Base-by-base conservation (phyloP, 2,797 vertebrate genomes). In the Chaetodon trifasciatus region DNA sequence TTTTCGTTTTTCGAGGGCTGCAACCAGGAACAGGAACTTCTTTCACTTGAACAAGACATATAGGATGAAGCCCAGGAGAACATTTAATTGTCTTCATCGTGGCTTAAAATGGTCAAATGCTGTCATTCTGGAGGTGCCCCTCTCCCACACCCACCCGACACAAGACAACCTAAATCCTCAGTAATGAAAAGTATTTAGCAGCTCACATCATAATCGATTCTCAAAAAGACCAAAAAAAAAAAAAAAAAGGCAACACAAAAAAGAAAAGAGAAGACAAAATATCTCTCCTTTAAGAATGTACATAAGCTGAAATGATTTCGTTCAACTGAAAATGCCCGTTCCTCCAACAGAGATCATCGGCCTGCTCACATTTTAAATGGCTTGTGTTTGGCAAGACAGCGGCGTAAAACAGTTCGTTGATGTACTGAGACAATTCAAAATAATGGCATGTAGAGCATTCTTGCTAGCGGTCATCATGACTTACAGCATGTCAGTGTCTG, bases 161-260 rank as follows among this genome's bases (percentile, higher is more conserved):
- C 28, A 80, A 74, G 40, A 68, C 66, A 61, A 50, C 83, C 85
- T 88, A 72, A 76, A 84, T 86, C 88, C 78, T 81, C 86, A 89
- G 92, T 90, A 92, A 92, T 92, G 88, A 94, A 93, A 87, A 88
- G 81, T 91, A 82, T 90, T 90, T 95, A 95, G 95, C 96, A 96
- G 95, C 95, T 94, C 89, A 93, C 89, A 85, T 92, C 80, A 88
- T 85, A 86, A 84, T 86, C 56, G 70, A 72, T 78, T 84, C 61
- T 86, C 15, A 71, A 88, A 75, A 69, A 49, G n/a, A 32, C 28
- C 28, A 28, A 28, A 80, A 53, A 28, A 84, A 71, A 77, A 28
- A 28, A 80, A 53, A 28, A 84, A 71, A 77, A 88, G 44, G 85
- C 70, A 88, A 81, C 70, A 81, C 60, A 81, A 88, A 87, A 11